phyloP scores from a whole-genome alignment of 2,797 vertebrate genomes.

The Myoxocephalus aenaeus region DNA sequence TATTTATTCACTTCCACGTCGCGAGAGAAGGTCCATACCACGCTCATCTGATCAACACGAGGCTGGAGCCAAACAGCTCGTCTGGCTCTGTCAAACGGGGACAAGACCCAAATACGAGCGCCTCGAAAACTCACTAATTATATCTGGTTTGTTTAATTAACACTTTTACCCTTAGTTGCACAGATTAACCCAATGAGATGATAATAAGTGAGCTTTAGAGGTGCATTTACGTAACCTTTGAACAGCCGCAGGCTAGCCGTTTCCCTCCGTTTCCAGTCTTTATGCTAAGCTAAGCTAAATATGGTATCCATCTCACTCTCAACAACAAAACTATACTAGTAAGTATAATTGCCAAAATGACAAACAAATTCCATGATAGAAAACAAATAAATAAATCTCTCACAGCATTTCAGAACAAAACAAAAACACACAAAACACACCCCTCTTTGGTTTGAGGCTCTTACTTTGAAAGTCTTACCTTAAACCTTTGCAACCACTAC shows the following conservation, averaged over 20 bases:
- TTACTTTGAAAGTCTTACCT: conserved; percentile 91
- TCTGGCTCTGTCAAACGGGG: not conserved
- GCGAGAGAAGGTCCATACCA: not conserved
- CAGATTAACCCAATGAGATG: too few relatives aligned
- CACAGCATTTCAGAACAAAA: conserved; percentile 42
- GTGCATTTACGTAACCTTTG: not conserved
- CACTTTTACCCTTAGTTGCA: too few relatives aligned
- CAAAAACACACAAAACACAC: conserved; percentile 24
- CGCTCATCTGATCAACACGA: not conserved
- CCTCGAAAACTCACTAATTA: not conserved
- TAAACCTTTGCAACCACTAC: conserved; percentile 99
- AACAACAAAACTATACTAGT: not conserved
- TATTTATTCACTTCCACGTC: not conserved
- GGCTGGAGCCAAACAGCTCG: too few relatives aligned
- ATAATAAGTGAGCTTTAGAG: not conserved
- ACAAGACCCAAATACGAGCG: not conserved
- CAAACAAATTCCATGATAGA: not conserved
- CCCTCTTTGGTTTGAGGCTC: not conserved
- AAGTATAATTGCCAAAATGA: not conserved
- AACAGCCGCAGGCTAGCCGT: not conserved
- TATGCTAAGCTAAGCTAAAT: not conserved
- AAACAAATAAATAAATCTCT: not conserved
- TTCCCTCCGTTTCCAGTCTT: not conserved
- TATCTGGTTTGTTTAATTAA: not conserved
- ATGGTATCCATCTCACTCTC: not conserved